phyloP scores from a whole-genome alignment of 2,888 invertebrate genomes.

The Entomobrya proxima region DNA sequence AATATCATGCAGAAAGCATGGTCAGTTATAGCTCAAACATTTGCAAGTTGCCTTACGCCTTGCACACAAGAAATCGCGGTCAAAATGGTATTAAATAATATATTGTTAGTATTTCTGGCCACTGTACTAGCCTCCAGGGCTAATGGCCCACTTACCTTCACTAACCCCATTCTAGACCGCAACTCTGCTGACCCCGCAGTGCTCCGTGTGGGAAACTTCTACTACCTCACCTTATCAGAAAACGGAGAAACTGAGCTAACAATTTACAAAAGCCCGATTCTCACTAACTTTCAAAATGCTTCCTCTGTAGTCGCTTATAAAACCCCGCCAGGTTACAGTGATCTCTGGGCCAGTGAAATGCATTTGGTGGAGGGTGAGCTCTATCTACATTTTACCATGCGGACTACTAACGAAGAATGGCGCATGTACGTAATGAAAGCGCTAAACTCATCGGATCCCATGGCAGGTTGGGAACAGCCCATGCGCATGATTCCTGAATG shows the following conservation, averaged over 20 bases:
- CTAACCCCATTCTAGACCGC: conserved; percentile 65
- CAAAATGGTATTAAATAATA: no score
- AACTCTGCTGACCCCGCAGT: conserved; percentile 68
- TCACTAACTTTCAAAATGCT: conserved; percentile 67
- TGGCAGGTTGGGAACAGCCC: conserved; percentile 61
- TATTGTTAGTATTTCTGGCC: no score
- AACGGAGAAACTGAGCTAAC: conserved; percentile 63
- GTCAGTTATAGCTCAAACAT: no score
- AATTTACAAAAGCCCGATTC: conserved; percentile 64
- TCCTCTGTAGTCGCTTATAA: conserved; percentile 46
- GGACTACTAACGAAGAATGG: conserved; percentile 33
- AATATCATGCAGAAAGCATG: no score
- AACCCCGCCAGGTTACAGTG: conserved; percentile 56
- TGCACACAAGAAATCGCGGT: no score
- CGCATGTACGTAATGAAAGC: conserved; percentile 69
- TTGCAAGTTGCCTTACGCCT: no score
- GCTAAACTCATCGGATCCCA: conserved; percentile 62
- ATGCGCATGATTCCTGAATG: conserved; percentile 53
- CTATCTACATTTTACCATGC: conserved; percentile 68
- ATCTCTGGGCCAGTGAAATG: conserved; percentile 71
- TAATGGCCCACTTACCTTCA: conserved; percentile 24
- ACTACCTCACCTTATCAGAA: conserved; percentile 65
- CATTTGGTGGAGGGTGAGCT: conserved; percentile 66
- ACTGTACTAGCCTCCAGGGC: no score
- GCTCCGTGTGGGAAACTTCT: conserved; percentile 43